phyloP scores from a whole-genome alignment of 2,797 vertebrate species.

The Miichthys miiuy region DNA sequence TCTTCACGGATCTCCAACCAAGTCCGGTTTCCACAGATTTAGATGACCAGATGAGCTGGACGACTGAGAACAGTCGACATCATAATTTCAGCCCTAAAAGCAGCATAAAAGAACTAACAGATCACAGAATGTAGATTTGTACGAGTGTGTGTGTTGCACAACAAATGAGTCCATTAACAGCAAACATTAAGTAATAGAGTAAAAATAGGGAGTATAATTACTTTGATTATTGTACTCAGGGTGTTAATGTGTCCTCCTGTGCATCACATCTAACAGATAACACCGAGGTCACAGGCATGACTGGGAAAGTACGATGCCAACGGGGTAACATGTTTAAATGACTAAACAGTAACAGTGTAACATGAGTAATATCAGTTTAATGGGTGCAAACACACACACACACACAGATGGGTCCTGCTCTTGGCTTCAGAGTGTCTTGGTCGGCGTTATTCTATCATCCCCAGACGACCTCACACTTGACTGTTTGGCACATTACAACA shows the following conservation, averaged over 20 bases:
- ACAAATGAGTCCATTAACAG: not conserved
- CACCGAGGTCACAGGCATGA: not conserved
- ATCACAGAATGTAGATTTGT: not conserved
- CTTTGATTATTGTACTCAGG: not conserved
- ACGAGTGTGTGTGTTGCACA: too few species aligned
- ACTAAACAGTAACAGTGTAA: conserved; percentile 22
- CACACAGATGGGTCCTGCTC: conserved; percentile 18
- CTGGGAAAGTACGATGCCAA: not conserved
- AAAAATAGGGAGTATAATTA: not conserved
- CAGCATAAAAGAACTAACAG: not conserved
- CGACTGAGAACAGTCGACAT: too few species aligned
- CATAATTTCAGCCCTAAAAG: not conserved
- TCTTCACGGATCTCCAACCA: too few species aligned
- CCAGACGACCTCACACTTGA: conserved; percentile 41
- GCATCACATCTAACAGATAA: not conserved
- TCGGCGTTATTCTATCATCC: conserved; percentile 76
- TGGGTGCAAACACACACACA: conserved; percentile 21
- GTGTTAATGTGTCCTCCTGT: not conserved
- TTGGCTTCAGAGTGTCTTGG: conserved; percentile 50
- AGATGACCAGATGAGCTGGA: too few species aligned
- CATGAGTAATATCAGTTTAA: conserved; percentile 29
- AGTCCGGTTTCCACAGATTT: too few species aligned
- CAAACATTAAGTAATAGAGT: not conserved
- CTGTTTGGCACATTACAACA: conserved; percentile 47
- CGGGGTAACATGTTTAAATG: not conserved